Evolutionary conservation across 2,113 vertebrate species (phyloP), one percentile per base, ranked within the genome.

Genomic region (Epinephelus fuscoguttatus): DNA sequence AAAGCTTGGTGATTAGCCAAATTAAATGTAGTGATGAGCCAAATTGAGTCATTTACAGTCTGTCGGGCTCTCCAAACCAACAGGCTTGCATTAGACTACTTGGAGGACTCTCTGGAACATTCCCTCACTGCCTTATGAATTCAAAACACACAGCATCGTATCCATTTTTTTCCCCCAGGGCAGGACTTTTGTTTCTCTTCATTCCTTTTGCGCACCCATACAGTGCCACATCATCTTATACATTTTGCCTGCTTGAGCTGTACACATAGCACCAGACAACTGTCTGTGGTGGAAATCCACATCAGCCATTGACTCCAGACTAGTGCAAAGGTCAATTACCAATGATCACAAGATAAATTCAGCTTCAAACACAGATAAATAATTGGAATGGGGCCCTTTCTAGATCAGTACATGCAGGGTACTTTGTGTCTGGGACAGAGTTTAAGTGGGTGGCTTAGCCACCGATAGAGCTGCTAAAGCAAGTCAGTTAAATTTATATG

Each of bases 401-500:
- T 30, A 78, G 77, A 87, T 75, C 52, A 52, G 71, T 21, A 13
- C 45, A 40, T 52, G 33, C 42, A 17, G 66, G 61, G 84, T 70
- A 76, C 82, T 89, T 89, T 70, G 74, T 87, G 84, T 93, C 81
- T 79, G 75, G 86, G 77, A 76, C 74, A 76, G 60, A 23, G 78
- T 90, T 89, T 79, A 86, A 87, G 70, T 10, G 45, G 33, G 27
- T 19, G 45, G 88, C 84, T 91, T 91, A 91, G 61, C 73, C 64
- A 14, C 56, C 8, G 14, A 69, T 75, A 76, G 55, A 75, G 74
- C 68, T 84, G 80, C 88, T 93, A 88, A 88, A 93, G 75, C 42
- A 45, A 86, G 78, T 68, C 67, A 63, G 87, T 92, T 93, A 88
- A 85, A 94, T 92, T 89, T 94, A 93, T 86, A 88, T 57, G 37